These are phyloP conservation scores for Luehdorfia chinensis DNA, from an alignment of 1,140 invertebrate genomes.

Conservation along the genomic window DNA sequence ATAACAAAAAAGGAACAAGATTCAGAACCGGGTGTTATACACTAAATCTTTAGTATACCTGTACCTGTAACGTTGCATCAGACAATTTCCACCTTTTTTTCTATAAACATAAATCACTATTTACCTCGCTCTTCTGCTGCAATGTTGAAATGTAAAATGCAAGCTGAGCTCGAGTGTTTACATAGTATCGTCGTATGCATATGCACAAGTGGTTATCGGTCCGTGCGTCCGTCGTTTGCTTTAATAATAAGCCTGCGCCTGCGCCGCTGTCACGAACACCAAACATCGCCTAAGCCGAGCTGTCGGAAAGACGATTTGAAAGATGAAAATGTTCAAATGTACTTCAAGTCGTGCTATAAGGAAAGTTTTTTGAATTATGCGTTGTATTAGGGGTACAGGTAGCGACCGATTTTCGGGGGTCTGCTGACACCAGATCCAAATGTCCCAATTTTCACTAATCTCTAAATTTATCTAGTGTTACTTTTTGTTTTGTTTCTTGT, in stretches of 20 bases:
- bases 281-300: conserved; percentile 47
- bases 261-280: conserved; percentile 64
- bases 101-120: not conserved
- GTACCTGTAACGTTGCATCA: not conserved
- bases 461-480: no score
- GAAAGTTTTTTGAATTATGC: conserved; percentile 9
- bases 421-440: no score
- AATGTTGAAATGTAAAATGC: conserved; percentile 12
- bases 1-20: not conserved
- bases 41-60: conserved; percentile 4
- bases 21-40: conserved; percentile 12
- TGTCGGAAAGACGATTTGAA: no score
- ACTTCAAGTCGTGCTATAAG: no score
- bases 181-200: conserved; percentile 57
- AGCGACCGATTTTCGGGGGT: no score
- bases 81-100: not conserved
- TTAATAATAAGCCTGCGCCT: conserved; percentile 66
- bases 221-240: conserved; percentile 59
- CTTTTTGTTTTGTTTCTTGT: no score
- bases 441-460: no score
- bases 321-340: no score
- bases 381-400: no score
- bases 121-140: not conserved
- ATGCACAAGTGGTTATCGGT: conserved; percentile 63
- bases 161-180: conserved; percentile 39